Percentiles rank a stretch among this genome's conserved stretches.
Evolutionary conservation across 2,797 vertebrate genomes (phyloP).

Genomic region (Alauda arvensis): DNA sequence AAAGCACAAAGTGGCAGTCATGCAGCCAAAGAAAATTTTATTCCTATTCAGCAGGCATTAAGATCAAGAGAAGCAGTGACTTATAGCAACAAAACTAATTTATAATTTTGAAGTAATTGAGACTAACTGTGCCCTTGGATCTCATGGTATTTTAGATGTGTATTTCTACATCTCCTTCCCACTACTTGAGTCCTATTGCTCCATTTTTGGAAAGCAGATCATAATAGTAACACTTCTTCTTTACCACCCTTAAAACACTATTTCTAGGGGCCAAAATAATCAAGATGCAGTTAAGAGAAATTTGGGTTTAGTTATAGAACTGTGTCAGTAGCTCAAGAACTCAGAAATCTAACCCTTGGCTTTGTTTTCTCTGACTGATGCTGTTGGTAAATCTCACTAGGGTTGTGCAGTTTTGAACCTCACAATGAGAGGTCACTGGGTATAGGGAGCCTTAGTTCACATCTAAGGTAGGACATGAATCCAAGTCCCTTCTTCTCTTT

Average conservation of each 20-base stretch:
- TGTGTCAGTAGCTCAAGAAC: not conserved
- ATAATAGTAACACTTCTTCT: not conserved
- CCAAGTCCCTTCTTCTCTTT: not conserved
- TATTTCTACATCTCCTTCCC: not conserved
- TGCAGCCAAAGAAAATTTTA: not conserved
- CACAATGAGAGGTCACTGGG: not conserved
- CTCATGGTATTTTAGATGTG: slow-evolving; percentile 23
- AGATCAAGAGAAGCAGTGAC: slow-evolving; percentile 10
- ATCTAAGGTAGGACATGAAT: not conserved
- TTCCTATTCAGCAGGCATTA: slow-evolving; percentile 23
- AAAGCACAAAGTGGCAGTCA: slow-evolving; percentile 48
- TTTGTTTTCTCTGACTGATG: not conserved
- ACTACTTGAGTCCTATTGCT: not conserved
- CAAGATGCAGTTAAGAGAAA: not conserved
- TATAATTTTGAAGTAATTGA: slow-evolving; percentile 22
- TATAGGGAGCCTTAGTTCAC: not conserved
- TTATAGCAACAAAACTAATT: slow-evolving; percentile 49
- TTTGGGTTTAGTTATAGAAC: not conserved
- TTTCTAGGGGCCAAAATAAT: not conserved
- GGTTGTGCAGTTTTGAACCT: not conserved
- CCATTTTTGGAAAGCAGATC: not conserved
- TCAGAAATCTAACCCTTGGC: not conserved
- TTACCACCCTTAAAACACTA: not conserved
- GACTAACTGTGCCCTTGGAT: not conserved
- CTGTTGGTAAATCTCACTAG: rapidly evolving